These are phyloP conservation scores for Plagodis dolabraria DNA, from an alignment of 2,888 invertebrate species.

Conservation along the genomic window DNA sequence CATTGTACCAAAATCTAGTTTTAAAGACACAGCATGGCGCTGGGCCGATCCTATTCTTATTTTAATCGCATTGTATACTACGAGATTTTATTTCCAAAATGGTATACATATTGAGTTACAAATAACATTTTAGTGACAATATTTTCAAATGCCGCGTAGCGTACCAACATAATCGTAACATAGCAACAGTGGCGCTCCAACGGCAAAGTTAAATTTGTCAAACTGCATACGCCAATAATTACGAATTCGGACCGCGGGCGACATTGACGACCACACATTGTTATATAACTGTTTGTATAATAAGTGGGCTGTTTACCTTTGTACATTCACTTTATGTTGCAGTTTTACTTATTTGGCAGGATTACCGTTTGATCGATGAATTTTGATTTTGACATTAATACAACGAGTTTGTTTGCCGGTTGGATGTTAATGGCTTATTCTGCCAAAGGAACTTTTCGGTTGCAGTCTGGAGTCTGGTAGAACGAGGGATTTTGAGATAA, in stretches of 20 bases:
- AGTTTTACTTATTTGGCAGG: slow-evolving; percentile 17
- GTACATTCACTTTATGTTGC: slow-evolving; percentile 7
- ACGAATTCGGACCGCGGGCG: slow-evolving; percentile 18
- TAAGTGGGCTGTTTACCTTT: slow-evolving; percentile 8
- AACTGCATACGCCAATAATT: slow-evolving; percentile 14
- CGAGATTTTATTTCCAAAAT: background rate
- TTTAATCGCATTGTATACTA: background rate
- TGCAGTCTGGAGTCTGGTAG: too few species aligned
- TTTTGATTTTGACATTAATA: background rate
- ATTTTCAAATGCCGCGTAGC: too few species aligned
- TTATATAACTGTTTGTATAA: slow-evolving; percentile 18
- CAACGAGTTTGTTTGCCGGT: too few species aligned
- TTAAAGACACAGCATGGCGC: too few species aligned
- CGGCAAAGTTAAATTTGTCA: slow-evolving; percentile 18
- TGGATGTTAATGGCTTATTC: too few species aligned
- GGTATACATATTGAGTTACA: too few species aligned
- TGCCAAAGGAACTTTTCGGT: background rate
- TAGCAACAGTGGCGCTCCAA: slow-evolving; percentile 4
- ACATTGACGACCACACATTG: slow-evolving; percentile 17
- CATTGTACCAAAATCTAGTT: too few species aligned
- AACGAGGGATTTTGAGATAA: too few species aligned
- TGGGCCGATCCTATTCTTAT: too few species aligned
- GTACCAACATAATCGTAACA: too few species aligned
- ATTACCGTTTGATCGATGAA: slow-evolving; percentile 14
- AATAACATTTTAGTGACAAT: too few species aligned